Base-by-base conservation (phyloP, 2,888 invertebrate species). In the Tridacna crocea region DNA sequence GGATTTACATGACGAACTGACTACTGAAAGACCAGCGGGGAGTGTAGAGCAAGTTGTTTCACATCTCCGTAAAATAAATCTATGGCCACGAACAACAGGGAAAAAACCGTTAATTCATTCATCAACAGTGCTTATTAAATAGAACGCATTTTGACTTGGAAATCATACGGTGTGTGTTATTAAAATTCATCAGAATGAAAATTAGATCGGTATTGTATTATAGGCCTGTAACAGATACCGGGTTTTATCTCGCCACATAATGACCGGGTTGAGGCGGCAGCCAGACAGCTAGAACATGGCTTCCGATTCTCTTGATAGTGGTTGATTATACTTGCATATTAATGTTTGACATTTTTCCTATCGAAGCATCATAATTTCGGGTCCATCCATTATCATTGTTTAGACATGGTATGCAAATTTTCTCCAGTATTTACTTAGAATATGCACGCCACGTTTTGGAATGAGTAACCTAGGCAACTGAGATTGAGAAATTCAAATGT, bases 321-420 rank as follows among this genome's bases (percentile, higher is more conserved):
- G 17, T 36, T 68, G 76, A 76, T 76, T 76, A 76, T 76, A 76
- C 36, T 48, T 68, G 76, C 76, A 76, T 76, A 76, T 76, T 76
- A 76, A 76, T 76, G 66, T 27, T n/a, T 47, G 74, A 68, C 26
- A 66, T 48, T 66, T 51, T 55, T 68, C 51, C 76, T 76, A 68
- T 76, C 66, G 36, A 47, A 68, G 27, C 66, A 76, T 66, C 76
- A 76, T 76, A 76, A 76, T 76, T 66, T 76, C 47, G 48, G 70
- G 70, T 12, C 22, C 24, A 70, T 70, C 70, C 70, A 70, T 70
- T 70, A 70, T 24, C 24, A 24, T 70, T 70, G 70, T 70, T 70
- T 70, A 70, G 70, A 70, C 70, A 19, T 70, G 51, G 19, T 70
- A 70, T 70, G 70, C 70, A 70, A 70, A 70, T 70, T 22, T 24